Evolutionary conservation across 2,113 vertebrate species (phyloP).

Genomic region (Saguinus midas): DNA sequence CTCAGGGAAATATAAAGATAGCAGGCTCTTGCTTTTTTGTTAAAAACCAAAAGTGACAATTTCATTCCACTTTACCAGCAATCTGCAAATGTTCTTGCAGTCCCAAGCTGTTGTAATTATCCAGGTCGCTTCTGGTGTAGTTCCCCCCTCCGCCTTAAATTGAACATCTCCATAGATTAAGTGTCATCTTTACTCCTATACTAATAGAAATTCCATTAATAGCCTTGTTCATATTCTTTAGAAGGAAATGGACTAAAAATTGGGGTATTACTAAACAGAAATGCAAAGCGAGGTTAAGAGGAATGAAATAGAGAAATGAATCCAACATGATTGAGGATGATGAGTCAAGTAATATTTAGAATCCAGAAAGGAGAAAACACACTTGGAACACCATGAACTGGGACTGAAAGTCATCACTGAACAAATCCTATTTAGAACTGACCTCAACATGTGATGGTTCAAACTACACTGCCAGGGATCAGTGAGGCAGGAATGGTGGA

Average conservation of each 20-base stretch:
- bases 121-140: neutral
- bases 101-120: slow-evolving; percentile 29
- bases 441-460: slow-evolving; percentile 32
- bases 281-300: neutral
- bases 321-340: slow-evolving; percentile 40
- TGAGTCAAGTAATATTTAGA: slow-evolving; percentile 64
- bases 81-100: slow-evolving; percentile 29
- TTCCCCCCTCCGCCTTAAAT: neutral
- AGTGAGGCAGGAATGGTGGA: neutral
- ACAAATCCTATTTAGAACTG: slow-evolving; percentile 56
- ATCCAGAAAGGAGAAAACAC: slow-evolving; percentile 55
- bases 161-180: slow-evolving; percentile 53
- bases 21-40: neutral
- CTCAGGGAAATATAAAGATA: slow-evolving; percentile 19
- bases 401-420: slow-evolving; percentile 32
- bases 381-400: slow-evolving; percentile 17
- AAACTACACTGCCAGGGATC: neutral
- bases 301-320: slow-evolving; percentile 40
- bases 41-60: slow-evolving; percentile 28
- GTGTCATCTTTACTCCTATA: neutral
- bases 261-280: slow-evolving; percentile 25
- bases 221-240: neutral
- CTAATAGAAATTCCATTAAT: slow-evolving; percentile 42
- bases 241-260: slow-evolving; percentile 7
- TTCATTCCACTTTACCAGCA: neutral